A percentile compares a stretch with the other conserved stretches of the same genome.
These are phyloP conservation scores for Xanthorhoe designata DNA, from an alignment of 2,888 invertebrate species.

Conservation along the genomic window DNA sequence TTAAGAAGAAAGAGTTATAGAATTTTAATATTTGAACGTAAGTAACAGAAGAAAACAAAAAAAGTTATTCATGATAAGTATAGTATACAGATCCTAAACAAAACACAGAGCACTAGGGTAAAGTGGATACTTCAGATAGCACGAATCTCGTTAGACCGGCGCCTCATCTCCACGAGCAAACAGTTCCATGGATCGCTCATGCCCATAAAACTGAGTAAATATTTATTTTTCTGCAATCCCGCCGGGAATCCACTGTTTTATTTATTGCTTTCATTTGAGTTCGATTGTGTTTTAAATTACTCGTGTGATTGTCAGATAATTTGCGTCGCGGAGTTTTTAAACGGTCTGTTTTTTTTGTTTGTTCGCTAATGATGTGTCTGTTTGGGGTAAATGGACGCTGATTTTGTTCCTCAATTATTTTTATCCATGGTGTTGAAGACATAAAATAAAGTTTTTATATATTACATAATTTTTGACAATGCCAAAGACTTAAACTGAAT, in stretches of 20 bases:
- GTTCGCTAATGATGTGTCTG: constrained; percentile 22
- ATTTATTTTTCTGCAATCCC: constrained; percentile 61
- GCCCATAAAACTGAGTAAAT: constrained; percentile 49
- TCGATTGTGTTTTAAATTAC: constrained; percentile 70
- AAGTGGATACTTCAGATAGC: constrained; percentile 34
- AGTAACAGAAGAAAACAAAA: no score
- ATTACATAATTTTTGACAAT: no score
- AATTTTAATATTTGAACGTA: no score
- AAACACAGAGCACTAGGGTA: constrained; percentile 29
- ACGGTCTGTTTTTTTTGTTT: constrained; percentile 36
- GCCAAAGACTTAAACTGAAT: no score
- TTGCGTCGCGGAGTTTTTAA: constrained; percentile 53
- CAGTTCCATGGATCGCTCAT: constrained; percentile 39
- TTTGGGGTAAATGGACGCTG: constrained; percentile 18
- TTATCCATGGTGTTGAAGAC: constrained; percentile 12
- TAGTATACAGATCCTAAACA: constrained; percentile 21
- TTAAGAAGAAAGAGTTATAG: no score
- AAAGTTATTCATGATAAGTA: constrained; percentile 4
- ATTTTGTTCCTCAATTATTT: constrained; percentile 14
- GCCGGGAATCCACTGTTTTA: constrained; percentile 54
- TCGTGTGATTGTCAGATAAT: constrained; percentile 68
- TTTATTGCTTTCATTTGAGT: constrained; percentile 66
- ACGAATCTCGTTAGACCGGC: constrained; percentile 36
- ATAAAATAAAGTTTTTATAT: no score
- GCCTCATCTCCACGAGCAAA: constrained; percentile 48